Percentiles rank a stretch among this genome's conserved stretches.
Conservation (phyloP, 2,113 vertebrate genomes). For the Hyla sarda region DNA sequence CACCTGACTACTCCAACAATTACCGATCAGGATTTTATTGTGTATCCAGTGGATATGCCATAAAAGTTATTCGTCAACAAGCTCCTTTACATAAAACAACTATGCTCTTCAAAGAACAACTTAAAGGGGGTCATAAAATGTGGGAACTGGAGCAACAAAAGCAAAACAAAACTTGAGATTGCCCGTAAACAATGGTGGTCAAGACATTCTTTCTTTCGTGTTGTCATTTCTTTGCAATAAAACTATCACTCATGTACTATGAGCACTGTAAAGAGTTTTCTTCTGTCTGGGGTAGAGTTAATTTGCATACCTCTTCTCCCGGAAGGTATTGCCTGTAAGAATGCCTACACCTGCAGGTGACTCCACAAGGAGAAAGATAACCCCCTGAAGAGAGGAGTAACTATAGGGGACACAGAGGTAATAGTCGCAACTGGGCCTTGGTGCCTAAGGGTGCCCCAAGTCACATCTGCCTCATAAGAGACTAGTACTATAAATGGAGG, state of each 20-base stretch:
- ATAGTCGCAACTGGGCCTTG: no score
- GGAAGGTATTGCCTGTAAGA: neutral
- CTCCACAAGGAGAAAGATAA: no score
- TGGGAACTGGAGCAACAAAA: neutral
- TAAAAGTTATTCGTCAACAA: neutral
- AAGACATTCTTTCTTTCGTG: neutral
- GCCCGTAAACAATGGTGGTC: neutral
- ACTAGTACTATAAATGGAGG: no score
- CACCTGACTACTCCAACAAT: neutral
- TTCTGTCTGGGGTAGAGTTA: no score
- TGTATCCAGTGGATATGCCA: neutral
- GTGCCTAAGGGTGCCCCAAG: no score
- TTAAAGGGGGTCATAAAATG: neutral
- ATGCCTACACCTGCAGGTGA: no score
- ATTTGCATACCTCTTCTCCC: neutral
- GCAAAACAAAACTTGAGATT: neutral
- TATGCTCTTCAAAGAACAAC: neutral
- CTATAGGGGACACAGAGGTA: no score
- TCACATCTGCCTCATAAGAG: no score
- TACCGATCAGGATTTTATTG: neutral
- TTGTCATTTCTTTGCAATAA: neutral
- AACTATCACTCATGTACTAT: neutral
- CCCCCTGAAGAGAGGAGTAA: no score
- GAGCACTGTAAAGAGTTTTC: neutral
- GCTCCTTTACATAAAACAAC: neutral